These are phyloP conservation scores for Hyperoplus lanceolatus DNA, from an alignment of 2,797 vertebrate species.

Conservation along the genomic window DNA sequence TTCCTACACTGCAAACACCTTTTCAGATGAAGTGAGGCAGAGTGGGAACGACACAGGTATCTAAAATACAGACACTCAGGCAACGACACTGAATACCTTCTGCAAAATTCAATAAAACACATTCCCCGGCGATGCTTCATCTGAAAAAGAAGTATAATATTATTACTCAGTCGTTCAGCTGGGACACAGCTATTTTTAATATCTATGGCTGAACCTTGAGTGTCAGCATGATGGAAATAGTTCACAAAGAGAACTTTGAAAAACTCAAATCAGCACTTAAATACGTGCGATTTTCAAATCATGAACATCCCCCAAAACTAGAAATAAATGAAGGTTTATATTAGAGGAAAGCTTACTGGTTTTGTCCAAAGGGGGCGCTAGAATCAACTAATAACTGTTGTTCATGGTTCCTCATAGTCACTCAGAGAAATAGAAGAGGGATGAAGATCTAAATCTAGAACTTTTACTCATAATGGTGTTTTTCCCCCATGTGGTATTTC, in stretches of 20 bases:
- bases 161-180: neutral
- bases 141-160: neutral
- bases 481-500: no score
- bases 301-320: neutral
- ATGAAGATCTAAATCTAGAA: no score
- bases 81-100: conserved; percentile 56
- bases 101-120: conserved; percentile 54
- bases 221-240: conserved; percentile 25
- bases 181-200: conserved; percentile 16
- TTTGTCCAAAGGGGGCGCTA: no score
- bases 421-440: no score
- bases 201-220: conserved; percentile 35
- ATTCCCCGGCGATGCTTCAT: conserved; percentile 33
- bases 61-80: conserved; percentile 71
- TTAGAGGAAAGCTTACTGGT: no score
- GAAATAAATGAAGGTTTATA: neutral
- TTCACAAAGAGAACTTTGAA: neutral
- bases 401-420: neutral
- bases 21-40: conserved; percentile 79
- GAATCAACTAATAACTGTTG: no score
- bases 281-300: neutral
- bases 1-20: conserved; percentile 57
- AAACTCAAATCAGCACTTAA: neutral
- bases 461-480: no score
- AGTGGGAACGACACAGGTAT: conserved; percentile 71